phyloP scores from a whole-genome alignment of 1,140 invertebrate species.

The Platorchestia sp. region DNA sequence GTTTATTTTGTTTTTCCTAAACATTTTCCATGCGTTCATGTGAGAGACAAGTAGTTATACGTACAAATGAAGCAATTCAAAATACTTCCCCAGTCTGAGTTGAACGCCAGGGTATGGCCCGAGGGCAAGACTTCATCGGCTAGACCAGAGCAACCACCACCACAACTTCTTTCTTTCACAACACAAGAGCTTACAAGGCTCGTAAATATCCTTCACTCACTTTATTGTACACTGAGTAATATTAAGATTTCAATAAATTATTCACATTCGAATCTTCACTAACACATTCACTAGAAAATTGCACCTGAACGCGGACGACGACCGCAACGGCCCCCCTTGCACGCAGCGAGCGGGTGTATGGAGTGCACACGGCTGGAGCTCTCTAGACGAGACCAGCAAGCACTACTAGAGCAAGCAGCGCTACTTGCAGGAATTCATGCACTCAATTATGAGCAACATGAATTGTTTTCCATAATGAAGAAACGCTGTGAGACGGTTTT shows the following conservation, averaged over 20 bases:
- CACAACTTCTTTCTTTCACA: conserved; percentile 5
- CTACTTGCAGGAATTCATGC: neutral
- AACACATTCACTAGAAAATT: neutral
- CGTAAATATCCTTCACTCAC: neutral
- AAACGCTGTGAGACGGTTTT: too few species aligned
- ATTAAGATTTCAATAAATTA: neutral
- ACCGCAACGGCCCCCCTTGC: neutral
- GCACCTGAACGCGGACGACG: neutral
- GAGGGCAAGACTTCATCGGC: conserved; percentile 22
- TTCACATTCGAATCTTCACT: neutral
- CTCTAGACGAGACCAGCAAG: neutral
- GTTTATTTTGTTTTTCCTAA: neutral
- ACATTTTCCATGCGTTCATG: neutral
- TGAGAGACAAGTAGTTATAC: neutral
- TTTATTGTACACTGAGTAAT: neutral
- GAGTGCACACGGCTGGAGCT: neutral
- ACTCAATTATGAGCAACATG: neutral
- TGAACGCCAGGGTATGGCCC: conserved; percentile 27
- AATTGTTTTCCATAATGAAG: neutral
- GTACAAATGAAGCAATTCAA: neutral
- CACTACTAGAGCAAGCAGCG: neutral
- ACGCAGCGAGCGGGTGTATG: neutral
- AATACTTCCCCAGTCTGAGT: neutral
- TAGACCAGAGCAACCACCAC: neutral
- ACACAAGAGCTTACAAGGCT: neutral